Evolutionary conservation across 2,797 vertebrate species (phyloP), one percentile per base, ranked within the genome.

Genomic region (Chelon labrosus): DNA sequence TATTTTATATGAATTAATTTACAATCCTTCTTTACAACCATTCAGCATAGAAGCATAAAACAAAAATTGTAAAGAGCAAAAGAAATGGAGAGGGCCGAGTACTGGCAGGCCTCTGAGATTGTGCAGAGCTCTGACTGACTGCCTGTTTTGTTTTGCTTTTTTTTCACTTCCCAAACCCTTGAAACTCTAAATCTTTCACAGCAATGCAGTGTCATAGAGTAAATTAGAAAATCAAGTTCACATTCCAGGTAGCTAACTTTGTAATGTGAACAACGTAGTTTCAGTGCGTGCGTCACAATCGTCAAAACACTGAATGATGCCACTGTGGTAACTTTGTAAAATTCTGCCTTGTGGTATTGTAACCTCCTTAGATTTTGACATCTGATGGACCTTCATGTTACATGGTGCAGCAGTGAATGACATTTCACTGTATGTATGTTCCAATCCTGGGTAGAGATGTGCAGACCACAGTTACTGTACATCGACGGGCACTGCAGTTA

Each of bases 191-290:
- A 63, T 47, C 35, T 50, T 83, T 68, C 38, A 72, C 37, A 74
- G 38, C 53, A 47, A 12, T 9, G 47, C 10, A 11, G 49, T 27
- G 31, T 51, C 65, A 63, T 35, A 46, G 2, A 14, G 38, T 50
- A 27, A 72, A 47, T 6, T 39, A 35, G 46, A 75, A 72, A 65
- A 65, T 47, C n/a, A 51, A 51, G 65, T 19, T 16, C 41, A 71
- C 51, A 77, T 71, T 83, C 75, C 64, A 77, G 51, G 38, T 70
- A 56, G 73, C 67, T 70, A 56, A 73, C 25, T 56, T 25, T 25
- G 44, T 42, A 62, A 67, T 44, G 65, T 54, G 49, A 17, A 66
- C 53, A 35, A 27, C 69, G 66, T 75, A 60, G 42, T 65, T 78
- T 20, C 10, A 27, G 35, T 20, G 22, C 7, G 63, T 76, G 70